Evolutionary conservation across 1,140 invertebrate species (phyloP).

Genomic region (Plutomurus gul): DNA sequence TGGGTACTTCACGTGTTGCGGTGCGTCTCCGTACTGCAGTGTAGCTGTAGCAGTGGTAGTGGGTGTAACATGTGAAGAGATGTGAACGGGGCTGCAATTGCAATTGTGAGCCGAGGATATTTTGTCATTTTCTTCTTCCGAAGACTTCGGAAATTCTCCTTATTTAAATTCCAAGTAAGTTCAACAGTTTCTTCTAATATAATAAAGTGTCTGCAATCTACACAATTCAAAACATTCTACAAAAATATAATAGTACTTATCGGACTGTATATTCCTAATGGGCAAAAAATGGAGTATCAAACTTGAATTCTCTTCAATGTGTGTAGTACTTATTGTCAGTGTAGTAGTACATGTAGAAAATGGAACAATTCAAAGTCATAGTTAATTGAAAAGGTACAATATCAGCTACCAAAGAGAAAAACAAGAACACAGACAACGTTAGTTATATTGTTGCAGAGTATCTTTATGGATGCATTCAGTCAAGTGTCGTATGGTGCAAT

Average conservation of each 20-base stretch:
- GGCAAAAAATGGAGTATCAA: too few relatives aligned
- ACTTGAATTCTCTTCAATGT: too few relatives aligned
- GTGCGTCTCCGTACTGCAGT: too few relatives aligned
- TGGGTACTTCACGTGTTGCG: too few relatives aligned
- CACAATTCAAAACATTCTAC: too few relatives aligned
- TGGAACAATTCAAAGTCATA: too few relatives aligned
- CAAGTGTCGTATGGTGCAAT: conserved; percentile 23
- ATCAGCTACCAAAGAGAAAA: too few relatives aligned
- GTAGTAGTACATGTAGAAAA: too few relatives aligned
- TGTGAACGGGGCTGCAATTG: conserved; percentile 22
- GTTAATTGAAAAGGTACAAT: too few relatives aligned
- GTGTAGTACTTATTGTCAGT: too few relatives aligned
- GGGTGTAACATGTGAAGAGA: conserved; percentile 20
- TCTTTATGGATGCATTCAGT: background rate
- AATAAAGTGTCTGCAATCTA: too few relatives aligned
- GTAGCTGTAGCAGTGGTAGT: background rate
- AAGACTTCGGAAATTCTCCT: background rate
- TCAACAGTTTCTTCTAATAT: too few relatives aligned
- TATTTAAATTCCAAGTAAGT: background rate
- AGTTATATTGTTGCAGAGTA: background rate
- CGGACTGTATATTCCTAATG: background rate
- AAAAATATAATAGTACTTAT: background rate
- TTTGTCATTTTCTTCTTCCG: conserved; percentile 20
- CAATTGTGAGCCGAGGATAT: conserved; percentile 18
- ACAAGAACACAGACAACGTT: background rate